Evolutionary conservation across 1,140 invertebrate species (phyloP).

Genomic region (Platorchestia sp.): DNA sequence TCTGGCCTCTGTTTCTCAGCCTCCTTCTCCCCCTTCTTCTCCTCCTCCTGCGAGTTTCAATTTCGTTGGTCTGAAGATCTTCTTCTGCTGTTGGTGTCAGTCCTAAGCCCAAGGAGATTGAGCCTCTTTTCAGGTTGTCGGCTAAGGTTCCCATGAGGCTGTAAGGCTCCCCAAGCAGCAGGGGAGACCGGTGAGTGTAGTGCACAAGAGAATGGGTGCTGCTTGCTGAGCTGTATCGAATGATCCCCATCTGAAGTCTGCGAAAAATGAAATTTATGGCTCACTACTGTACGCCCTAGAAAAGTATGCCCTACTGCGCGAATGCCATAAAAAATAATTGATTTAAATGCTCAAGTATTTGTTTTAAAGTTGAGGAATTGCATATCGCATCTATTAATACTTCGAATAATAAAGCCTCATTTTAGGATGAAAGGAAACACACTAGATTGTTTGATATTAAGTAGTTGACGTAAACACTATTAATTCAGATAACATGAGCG

Average conservation of each 20-base stretch:
- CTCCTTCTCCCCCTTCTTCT: neutral
- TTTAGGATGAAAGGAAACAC: neutral
- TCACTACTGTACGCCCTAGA: neutral
- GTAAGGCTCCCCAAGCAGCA: conserved; percentile 16
- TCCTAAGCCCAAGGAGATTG: neutral
- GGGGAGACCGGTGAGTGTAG: conserved; percentile 37
- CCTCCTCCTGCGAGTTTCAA: neutral
- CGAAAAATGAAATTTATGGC: neutral
- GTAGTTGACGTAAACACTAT: neutral
- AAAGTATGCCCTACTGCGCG: too few relatives aligned
- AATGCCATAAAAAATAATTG: neutral
- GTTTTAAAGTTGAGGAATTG: neutral
- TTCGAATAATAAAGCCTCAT: neutral
- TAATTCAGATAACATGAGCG: neutral
- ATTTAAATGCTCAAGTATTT: neutral
- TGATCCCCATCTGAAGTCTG: conserved; percentile 41
- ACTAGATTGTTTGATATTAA: neutral
- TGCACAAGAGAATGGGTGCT: conserved; percentile 7
- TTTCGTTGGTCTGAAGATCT: neutral
- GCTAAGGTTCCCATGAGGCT: conserved; percentile 27
- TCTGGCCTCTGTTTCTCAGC: neutral
- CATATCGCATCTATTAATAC: neutral
- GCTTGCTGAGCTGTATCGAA: conserved; percentile 16
- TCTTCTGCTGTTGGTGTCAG: neutral
- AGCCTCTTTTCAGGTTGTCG: conserved; percentile 12